phyloP scores from a whole-genome alignment of 2,113 vertebrate genomes.

The Hemicordylus capensis region DNA sequence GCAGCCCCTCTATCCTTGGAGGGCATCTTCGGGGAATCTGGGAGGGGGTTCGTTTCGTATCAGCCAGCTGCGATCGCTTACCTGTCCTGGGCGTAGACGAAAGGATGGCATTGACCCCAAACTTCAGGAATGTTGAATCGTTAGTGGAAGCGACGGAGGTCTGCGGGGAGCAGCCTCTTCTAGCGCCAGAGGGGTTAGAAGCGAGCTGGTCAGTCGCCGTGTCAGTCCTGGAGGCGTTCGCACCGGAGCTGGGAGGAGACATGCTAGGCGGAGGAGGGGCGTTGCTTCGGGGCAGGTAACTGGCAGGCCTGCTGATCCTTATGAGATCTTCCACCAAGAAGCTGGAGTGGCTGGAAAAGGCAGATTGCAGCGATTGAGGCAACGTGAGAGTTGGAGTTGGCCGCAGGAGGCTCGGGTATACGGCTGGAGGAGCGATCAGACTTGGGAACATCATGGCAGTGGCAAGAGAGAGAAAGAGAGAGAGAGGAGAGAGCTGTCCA shows the following conservation, averaged over 20 bases:
- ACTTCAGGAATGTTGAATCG: constrained; percentile 90
- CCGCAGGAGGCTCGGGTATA: constrained; percentile 88
- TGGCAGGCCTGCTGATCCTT: constrained; percentile 83
- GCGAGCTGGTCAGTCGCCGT: constrained; percentile 65
- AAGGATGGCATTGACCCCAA: constrained; percentile 95
- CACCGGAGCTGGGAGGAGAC: constrained; percentile 57
- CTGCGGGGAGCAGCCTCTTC: constrained; percentile 75
- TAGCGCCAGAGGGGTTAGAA: constrained; percentile 51
- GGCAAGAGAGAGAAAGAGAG: background rate
- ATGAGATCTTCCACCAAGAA: constrained; percentile 94
- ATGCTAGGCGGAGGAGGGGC: constrained; percentile 64
- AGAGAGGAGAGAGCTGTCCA: background rate
- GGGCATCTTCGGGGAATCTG: rapidly evolving
- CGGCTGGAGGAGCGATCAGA: constrained; percentile 87
- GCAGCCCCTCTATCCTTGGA: rapidly evolving
- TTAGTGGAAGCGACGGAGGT: constrained; percentile 62
- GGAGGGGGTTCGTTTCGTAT: too few species aligned
- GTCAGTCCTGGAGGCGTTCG: constrained; percentile 68
- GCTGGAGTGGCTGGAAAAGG: constrained; percentile 85
- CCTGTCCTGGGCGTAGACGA: constrained; percentile 85
- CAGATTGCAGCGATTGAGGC: constrained; percentile 84
- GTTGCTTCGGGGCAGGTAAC: constrained; percentile 80
- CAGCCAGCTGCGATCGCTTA: constrained; percentile 69
- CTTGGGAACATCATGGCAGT: constrained; percentile 91
- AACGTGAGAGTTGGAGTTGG: constrained; percentile 84